A percentile compares a stretch with the other conserved stretches of the same genome.
phyloP scores from a whole-genome alignment of 2,797 vertebrate species.

The Danionella dracula region DNA sequence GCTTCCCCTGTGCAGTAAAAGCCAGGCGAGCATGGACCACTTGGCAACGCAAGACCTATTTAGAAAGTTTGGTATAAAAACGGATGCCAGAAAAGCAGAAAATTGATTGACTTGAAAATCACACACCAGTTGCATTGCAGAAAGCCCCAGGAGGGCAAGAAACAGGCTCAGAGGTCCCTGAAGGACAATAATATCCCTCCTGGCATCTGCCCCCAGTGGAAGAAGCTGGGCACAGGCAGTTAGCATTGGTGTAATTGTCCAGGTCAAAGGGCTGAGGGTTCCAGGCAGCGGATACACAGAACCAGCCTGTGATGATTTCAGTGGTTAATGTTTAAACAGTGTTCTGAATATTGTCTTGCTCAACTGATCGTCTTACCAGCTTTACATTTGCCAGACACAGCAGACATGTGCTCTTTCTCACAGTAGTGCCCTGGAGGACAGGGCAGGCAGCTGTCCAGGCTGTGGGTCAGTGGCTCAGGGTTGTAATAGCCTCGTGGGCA shows the following conservation, averaged over 20 bases:
- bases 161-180: conserved; percentile 78
- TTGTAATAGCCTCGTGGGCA: conserved; percentile 95
- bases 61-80: conserved; percentile 5
- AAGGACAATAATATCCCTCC: conserved; percentile 81
- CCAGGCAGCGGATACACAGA: conserved; percentile 90
- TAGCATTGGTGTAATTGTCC: conserved; percentile 90
- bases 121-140: conserved; percentile 79
- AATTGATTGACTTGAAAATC: neutral
- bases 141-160: conserved; percentile 78
- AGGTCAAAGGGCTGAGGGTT: conserved; percentile 87
- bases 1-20: conserved; percentile 80
- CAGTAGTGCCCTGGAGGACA: conserved; percentile 90
- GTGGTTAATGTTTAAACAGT: neutral
- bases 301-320: conserved; percentile 78
- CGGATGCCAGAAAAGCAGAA: neutral
- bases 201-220: conserved; percentile 87
- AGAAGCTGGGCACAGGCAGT: conserved; percentile 91
- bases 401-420: conserved; percentile 80
- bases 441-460: conserved; percentile 90
- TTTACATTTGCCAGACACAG: conserved; percentile 83
- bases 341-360: neutral
- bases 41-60: conserved; percentile 77
- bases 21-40: conserved; percentile 78
- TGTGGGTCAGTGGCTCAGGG: conserved; percentile 87
- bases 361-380: conserved; percentile 70